Conservation (phyloP, 2,113 vertebrate genomes). For the Microcebus tavaratra region DNA sequence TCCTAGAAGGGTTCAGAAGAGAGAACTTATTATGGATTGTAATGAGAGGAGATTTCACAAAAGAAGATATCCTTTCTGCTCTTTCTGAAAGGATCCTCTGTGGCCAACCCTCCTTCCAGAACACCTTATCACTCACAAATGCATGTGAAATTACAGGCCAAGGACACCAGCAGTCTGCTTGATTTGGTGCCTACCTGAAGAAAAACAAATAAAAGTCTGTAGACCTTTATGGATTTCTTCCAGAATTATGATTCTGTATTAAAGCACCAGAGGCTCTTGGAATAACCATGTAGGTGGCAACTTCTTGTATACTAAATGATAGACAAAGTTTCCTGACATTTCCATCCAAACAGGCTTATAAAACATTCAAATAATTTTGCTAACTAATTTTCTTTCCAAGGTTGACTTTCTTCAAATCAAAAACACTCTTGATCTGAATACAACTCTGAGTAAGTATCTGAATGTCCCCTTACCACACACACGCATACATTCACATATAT, state of each 20-base stretch:
- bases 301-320: neutral
- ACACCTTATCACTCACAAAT: neutral
- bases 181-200: neutral
- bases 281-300: neutral
- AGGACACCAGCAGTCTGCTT: fast-evolving
- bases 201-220: neutral
- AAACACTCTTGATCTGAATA: neutral
- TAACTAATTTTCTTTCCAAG: neutral
- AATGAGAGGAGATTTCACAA: neutral
- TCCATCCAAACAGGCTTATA: neutral
- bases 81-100: neutral
- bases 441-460: neutral
- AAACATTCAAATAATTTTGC: neutral
- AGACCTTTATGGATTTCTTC: neutral
- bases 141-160: neutral
- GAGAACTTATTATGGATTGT: neutral
- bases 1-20: neutral
- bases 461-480: neutral
- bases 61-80: neutral
- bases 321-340: neutral
- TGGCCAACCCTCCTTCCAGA: neutral
- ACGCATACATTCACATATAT: neutral
- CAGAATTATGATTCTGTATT: neutral
- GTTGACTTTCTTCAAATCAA: neutral
- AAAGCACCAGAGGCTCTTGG: neutral